Evolutionary conservation across 2,797 vertebrate species (phyloP), one percentile per base, ranked within the genome.

Genomic region (Margarornis squamiger): DNA sequence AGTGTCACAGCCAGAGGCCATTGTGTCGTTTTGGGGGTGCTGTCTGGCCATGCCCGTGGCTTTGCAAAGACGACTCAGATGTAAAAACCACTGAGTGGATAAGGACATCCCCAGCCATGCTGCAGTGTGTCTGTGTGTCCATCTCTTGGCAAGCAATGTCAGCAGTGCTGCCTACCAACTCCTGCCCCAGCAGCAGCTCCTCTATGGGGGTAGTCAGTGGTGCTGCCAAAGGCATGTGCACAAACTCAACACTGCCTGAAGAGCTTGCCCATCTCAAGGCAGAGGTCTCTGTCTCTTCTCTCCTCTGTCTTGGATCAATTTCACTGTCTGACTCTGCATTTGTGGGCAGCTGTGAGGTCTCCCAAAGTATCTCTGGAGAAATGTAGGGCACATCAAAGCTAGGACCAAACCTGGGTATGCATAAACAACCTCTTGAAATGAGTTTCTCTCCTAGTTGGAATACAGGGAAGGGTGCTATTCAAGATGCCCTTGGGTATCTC

Each of bases 111-210:
- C 36, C 4, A 2, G 22, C 63, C 3, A 1, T 45, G 19, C 54
- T 72, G 70, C 36, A 39, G 29, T 2, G 11, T 18, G 19, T n/a
- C 32, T 39, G 8, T 17, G n/a, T 7, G 24, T 8, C 27, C 21
- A 6, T 3, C 18, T 74, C 74, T 24, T 41, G 65, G 45, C 3
- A 19, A 55, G 39, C 30, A 2, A 9, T 10, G 32, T 48, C 6
- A 4, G 21, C n/a, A 32, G 17, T 11, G 48, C 38, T 84, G 27
- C 32, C n/a, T 14, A 1, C 10, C 0, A 0, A 19, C 32, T 36
- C 41, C n/a, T 24, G 68, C 17, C 45, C 51, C 63, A 34, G 63
- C 32, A 83, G 76, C 32, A 76, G 32, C n/a, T 54, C 39, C 46
- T 67, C 65, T 5, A 13, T 8, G 4, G 7, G 5, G 10, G 8